Percentiles rank a stretch among this genome's conserved stretches.
Evolutionary conservation across 2,888 invertebrate genomes (phyloP).

Genomic region (Synergus itoensis): DNA sequence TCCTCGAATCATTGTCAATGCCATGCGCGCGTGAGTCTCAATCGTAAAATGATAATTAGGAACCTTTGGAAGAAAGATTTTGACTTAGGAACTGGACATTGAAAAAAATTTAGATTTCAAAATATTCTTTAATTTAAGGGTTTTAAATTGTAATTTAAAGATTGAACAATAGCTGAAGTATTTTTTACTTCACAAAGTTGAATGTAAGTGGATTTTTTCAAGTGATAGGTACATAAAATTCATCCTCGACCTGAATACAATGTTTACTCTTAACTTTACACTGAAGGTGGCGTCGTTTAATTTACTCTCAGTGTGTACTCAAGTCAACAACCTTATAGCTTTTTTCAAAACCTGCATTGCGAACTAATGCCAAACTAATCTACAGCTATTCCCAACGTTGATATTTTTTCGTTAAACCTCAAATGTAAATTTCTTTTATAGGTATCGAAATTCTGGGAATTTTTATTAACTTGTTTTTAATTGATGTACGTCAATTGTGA

Average conservation of each 20-base stretch:
- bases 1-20: slow-evolving; percentile 14
- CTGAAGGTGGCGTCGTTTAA: not conserved
- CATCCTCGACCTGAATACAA: not conserved
- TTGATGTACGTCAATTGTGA: not conserved
- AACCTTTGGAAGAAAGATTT: not conserved
- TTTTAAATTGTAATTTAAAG: not conserved
- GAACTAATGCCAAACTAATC: not conserved
- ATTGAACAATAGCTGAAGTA: too few species aligned
- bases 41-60: slow-evolving; percentile 6
- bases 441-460: not conserved
- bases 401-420: not conserved
- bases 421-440: not conserved
- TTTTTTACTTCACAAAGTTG: too few species aligned
- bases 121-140: not conserved
- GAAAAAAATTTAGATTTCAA: not conserved
- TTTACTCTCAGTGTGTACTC: not conserved
- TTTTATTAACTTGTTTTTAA: too few species aligned
- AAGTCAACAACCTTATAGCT: not conserved
- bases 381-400: not conserved
- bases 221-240: not conserved
- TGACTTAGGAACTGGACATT: not conserved
- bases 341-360: not conserved
- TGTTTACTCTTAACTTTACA: not conserved
- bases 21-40: not conserved
- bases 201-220: not conserved